Conservation (phyloP, 2,797 vertebrate species). For the Peromyscus nudipes region DNA sequence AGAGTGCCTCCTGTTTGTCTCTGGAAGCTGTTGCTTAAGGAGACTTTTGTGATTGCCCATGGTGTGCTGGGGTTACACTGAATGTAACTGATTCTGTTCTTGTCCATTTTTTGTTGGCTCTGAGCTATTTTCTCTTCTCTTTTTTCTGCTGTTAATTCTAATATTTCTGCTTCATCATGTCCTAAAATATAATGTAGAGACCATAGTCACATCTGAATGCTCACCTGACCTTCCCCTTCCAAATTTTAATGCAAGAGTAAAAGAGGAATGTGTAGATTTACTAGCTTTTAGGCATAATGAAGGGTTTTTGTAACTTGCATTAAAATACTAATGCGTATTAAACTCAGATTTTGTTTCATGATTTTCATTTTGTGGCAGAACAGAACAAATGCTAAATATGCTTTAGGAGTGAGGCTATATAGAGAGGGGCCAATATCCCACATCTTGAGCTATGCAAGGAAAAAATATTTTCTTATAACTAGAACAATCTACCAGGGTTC, state of each 20-base stretch:
- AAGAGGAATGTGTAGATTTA: slow-evolving; percentile 54
- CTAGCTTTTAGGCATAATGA: slow-evolving; percentile 61
- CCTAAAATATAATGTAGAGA: slow-evolving; percentile 51
- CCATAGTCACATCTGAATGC: slow-evolving; percentile 29
- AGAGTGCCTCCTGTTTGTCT: neutral
- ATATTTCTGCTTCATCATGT: slow-evolving; percentile 71
- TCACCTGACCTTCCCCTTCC: slow-evolving; percentile 40
- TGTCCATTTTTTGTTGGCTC: slow-evolving; percentile 71
- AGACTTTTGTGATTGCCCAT: neutral
- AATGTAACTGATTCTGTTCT: slow-evolving; percentile 60
- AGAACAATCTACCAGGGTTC: slow-evolving; percentile 59
- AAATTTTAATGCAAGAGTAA: slow-evolving; percentile 68
- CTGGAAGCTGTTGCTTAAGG: slow-evolving; percentile 58
- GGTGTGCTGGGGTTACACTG: slow-evolving; percentile 7
- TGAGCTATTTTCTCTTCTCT: slow-evolving; percentile 81
- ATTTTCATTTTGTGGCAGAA: slow-evolving; percentile 74
- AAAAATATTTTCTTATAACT: slow-evolving; percentile 74
- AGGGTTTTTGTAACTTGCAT: slow-evolving; percentile 74
- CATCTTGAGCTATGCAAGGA: slow-evolving; percentile 63
- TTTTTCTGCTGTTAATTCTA: slow-evolving; percentile 83
- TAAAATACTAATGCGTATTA: slow-evolving; percentile 79
- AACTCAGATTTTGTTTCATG: slow-evolving; percentile 57
- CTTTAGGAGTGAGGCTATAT: slow-evolving; percentile 38
- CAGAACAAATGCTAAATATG: slow-evolving; percentile 61
- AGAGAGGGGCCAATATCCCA: slow-evolving; percentile 71